Conservation (phyloP, 2,888 invertebrate species). For the Coleophora flavipennella region DNA sequence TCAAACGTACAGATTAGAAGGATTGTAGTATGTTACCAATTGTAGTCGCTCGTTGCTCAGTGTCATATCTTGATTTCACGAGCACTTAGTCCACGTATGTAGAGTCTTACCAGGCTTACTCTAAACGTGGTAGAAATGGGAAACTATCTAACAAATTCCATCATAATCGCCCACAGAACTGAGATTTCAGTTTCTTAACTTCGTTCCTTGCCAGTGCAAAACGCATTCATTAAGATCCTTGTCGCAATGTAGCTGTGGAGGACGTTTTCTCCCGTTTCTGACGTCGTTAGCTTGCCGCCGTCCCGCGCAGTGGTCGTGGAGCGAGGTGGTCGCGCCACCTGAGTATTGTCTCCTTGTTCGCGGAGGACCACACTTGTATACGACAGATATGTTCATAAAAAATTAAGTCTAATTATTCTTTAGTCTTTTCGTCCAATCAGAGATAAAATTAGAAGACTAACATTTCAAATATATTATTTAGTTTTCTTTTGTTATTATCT, state of each 20-base stretch:
- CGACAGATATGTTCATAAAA: conserved; percentile 69
- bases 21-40: too few relatives aligned
- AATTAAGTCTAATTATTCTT: conserved; percentile 63
- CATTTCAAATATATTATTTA: conserved; percentile 43
- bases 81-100: too few relatives aligned
- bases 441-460: conserved; percentile 65
- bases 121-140: too few relatives aligned
- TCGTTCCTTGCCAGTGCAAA: too few relatives aligned
- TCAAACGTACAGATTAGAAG: too few relatives aligned
- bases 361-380: conserved; percentile 52
- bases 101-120: too few relatives aligned
- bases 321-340: conserved; percentile 23
- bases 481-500: conserved; percentile 52
- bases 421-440: conserved; percentile 71
- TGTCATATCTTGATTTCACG: too few relatives aligned
- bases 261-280: conserved; percentile 1
- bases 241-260: not conserved
- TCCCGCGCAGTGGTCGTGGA: conserved; percentile 13
- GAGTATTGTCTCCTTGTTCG: conserved; percentile 66
- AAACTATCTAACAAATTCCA: too few relatives aligned
- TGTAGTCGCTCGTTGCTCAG: too few relatives aligned
- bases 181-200: too few relatives aligned
- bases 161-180: too few relatives aligned
- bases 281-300: conserved; percentile 9
- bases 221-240: too few relatives aligned